These are phyloP conservation scores for Rhodophaea formosa DNA, from an alignment of 2,888 invertebrate genomes.

Conservation along the genomic window DNA sequence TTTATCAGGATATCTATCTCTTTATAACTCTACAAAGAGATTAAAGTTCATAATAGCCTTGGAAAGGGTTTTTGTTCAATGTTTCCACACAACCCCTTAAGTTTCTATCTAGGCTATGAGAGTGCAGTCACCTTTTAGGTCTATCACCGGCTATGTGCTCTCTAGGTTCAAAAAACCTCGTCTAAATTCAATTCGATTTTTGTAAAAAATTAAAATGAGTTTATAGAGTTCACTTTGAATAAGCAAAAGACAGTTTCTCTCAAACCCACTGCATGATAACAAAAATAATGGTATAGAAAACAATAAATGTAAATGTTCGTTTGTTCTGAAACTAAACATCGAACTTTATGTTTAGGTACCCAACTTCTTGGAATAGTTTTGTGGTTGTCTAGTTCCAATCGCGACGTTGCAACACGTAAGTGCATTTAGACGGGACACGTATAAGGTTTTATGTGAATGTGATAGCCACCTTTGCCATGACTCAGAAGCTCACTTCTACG, in stretches of 20 bases:
- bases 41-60: slow-evolving; percentile 50
- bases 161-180: slow-evolving; percentile 20
- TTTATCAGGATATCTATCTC: slow-evolving; percentile 30
- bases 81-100: slow-evolving; percentile 51
- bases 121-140: slow-evolving; percentile 70
- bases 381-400: not conserved
- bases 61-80: slow-evolving; percentile 44
- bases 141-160: slow-evolving; percentile 32
- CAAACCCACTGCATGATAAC: not conserved
- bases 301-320: not conserved
- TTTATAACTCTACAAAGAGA: slow-evolving; percentile 45
- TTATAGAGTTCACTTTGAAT: not conserved
- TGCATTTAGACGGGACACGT: slow-evolving; percentile 18
- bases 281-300: not conserved
- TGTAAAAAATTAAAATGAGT: too few species aligned
- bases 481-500: slow-evolving; percentile 22
- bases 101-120: slow-evolving; percentile 51
- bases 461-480: slow-evolving; percentile 24
- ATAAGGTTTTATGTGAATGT: slow-evolving; percentile 23
- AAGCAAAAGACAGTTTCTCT: not conserved
- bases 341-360: not conserved
- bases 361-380: not conserved
- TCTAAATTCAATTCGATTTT: not conserved
- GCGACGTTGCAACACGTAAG: not conserved
- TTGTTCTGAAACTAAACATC: not conserved